phyloP scores from a whole-genome alignment of 2,888 invertebrate genomes.

The Perithous albicinctus region DNA sequence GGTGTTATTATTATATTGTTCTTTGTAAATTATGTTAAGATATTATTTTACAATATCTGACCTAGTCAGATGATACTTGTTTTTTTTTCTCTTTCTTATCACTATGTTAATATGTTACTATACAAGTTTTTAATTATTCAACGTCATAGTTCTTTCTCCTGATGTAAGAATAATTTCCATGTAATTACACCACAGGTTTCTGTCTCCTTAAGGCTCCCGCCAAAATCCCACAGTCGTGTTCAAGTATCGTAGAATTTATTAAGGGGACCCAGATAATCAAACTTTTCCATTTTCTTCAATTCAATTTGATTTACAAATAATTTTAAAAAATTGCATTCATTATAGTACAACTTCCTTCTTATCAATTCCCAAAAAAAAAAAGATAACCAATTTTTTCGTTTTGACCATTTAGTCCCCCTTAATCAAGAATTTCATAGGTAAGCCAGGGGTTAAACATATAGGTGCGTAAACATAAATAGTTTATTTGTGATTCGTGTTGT shows the following conservation, averaged over 20 bases:
- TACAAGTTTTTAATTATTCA: neutral
- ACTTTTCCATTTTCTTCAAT: no score
- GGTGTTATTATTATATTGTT: neutral
- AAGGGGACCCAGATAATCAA: no score
- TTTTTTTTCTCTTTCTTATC: slow-evolving; percentile 8
- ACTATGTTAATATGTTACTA: slow-evolving; percentile 33
- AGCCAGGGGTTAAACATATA: slow-evolving; percentile 27
- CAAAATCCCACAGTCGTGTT: no score
- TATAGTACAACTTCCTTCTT: no score
- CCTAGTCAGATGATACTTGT: slow-evolving; percentile 15
- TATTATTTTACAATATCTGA: slow-evolving; percentile 48
- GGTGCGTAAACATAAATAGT: slow-evolving; percentile 55
- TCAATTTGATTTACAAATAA: no score
- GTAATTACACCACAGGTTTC: slow-evolving; percentile 11
- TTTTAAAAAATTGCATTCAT: no score
- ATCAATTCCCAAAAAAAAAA: no score
- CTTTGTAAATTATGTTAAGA: neutral
- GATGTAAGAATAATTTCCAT: slow-evolving; percentile 1
- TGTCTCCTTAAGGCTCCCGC: neutral
- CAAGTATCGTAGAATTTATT: no score
- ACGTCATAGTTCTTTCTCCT: neutral
- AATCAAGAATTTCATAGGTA: slow-evolving; percentile 19
- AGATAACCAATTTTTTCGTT: neutral
- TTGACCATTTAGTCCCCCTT: neutral
- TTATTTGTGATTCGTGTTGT: slow-evolving; percentile 59